A percentile compares a stretch with the other conserved stretches of the same genome.
phyloP scores from a whole-genome alignment of 35 echinoderm and acorn worm genomes.

The Heliocidaris erythrogramma region DNA sequence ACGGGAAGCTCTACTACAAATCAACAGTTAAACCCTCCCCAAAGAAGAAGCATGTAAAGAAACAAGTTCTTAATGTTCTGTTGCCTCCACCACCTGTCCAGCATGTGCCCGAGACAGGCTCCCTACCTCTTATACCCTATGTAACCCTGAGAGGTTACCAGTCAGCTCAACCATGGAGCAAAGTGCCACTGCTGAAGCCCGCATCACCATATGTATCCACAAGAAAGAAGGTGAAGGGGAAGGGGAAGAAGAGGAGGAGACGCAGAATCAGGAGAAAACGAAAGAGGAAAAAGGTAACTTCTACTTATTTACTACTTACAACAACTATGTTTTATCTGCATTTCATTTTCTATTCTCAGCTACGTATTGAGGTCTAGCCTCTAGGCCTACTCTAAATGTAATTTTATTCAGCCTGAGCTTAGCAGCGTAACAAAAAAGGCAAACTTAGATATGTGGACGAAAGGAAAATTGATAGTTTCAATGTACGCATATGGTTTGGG shows the following conservation, averaged over 20 bases:
- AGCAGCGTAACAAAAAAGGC: no score
- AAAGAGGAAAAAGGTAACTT: background rate
- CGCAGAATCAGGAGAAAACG: background rate
- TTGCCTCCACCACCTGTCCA: background rate
- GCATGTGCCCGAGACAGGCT: background rate
- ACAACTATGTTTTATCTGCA: background rate
- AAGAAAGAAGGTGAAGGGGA: background rate
- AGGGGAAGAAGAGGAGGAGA: constrained; percentile 20
- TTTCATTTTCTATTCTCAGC: no score
- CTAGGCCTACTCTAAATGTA: no score
- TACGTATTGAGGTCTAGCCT: no score
- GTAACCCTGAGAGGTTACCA: no score
- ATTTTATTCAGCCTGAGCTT: no score
- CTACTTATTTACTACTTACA: no score
- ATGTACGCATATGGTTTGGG: no score
- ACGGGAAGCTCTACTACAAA: background rate
- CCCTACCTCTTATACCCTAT: background rate
- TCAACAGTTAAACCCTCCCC: no score
- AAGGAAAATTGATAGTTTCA: no score
- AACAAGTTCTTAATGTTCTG: no score
- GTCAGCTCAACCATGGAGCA: no score
- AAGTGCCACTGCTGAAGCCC: background rate
- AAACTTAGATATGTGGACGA: background rate
- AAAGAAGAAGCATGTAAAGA: background rate
- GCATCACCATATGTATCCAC: background rate